A percentile compares a stretch with the other conserved stretches of the same genome.
Evolutionary conservation across 2,888 invertebrate species (phyloP).

Genomic region (Stomorhina lunata): DNA sequence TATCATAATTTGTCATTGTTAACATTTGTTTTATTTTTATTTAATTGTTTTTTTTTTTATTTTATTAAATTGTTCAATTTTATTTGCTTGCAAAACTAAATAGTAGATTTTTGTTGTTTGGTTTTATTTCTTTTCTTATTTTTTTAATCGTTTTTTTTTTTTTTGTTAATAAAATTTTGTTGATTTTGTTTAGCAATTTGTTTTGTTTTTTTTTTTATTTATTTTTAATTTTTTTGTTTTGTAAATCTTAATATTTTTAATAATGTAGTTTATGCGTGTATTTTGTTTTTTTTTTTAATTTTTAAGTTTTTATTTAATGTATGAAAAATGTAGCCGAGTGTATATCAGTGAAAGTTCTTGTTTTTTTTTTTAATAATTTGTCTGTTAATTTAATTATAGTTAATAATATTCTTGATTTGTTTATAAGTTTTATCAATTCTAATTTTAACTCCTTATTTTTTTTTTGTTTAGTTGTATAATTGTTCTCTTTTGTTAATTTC

Average conservation of each 20-base stretch:
- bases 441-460: conserved; percentile 71
- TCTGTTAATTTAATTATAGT: conserved; percentile 43
- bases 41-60: conserved; percentile 66
- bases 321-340: conserved; percentile 57
- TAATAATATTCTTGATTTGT: conserved; percentile 21
- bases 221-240: conserved; percentile 53
- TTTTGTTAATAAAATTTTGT: conserved; percentile 52
- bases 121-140: conserved; percentile 42
- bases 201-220: conserved; percentile 53
- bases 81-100: conserved; percentile 73
- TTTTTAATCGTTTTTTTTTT: conserved; percentile 35
- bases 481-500: conserved; percentile 17
- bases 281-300: conserved; percentile 14
- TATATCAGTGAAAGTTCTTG: conserved; percentile 19
- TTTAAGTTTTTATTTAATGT: conserved; percentile 39
- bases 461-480: conserved; percentile 47
- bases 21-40: conserved; percentile 58
- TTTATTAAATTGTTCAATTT: conserved; percentile 68
- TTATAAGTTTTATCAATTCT: conserved; percentile 24
- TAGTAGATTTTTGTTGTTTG: conserved; percentile 69
- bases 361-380: conserved; percentile 28
- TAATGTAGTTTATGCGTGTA: conserved; percentile 50
- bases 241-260: conserved; percentile 27
- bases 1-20: conserved; percentile 56
- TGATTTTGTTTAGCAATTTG: conserved; percentile 62